A percentile compares a stretch with the other conserved stretches of the same genome.
Conservation (phyloP, 2,888 invertebrate genomes). For the Lymantria monacha region DNA sequence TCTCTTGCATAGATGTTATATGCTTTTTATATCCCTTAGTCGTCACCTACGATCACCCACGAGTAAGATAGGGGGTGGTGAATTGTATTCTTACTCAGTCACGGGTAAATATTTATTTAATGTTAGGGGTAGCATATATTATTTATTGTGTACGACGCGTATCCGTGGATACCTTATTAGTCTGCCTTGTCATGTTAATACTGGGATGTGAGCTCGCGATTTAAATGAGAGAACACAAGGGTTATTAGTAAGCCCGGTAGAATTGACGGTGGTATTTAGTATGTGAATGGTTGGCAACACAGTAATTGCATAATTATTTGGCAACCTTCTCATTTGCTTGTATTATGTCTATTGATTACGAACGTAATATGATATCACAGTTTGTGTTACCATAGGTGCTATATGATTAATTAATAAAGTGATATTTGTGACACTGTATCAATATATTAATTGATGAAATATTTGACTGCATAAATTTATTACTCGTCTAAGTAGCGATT, state of each 20-base stretch:
- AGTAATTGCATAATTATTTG: slow-evolving; percentile 45
- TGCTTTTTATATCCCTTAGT: too few relatives aligned
- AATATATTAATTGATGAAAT: too few relatives aligned
- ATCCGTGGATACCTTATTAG: slow-evolving; percentile 44
- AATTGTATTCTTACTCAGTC: too few relatives aligned
- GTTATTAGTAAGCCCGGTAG: slow-evolving; percentile 41
- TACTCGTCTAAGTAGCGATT: too few relatives aligned
- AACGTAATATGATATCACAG: slow-evolving; percentile 13
- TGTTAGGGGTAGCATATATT: slow-evolving; percentile 22
- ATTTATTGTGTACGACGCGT: slow-evolving; percentile 45
- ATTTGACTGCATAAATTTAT: too few relatives aligned
- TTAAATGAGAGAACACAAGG: slow-evolving; percentile 37
- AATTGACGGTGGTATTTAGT: slow-evolving; percentile 43
- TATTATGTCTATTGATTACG: slow-evolving; percentile 29
- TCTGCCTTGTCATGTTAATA: slow-evolving; percentile 62
- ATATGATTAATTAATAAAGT: neutral
- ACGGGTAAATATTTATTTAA: too few relatives aligned
- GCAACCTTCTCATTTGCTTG: slow-evolving; percentile 28
- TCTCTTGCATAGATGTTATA: too few relatives aligned
- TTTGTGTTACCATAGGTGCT: neutral
- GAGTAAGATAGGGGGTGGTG: too few relatives aligned
- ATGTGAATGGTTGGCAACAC: slow-evolving; percentile 30
- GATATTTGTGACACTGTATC: neutral
- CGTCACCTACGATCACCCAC: too few relatives aligned
- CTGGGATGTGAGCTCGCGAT: slow-evolving; percentile 29